Conservation (phyloP, 2,113 vertebrate genomes). For the Tinamus guttatus region DNA sequence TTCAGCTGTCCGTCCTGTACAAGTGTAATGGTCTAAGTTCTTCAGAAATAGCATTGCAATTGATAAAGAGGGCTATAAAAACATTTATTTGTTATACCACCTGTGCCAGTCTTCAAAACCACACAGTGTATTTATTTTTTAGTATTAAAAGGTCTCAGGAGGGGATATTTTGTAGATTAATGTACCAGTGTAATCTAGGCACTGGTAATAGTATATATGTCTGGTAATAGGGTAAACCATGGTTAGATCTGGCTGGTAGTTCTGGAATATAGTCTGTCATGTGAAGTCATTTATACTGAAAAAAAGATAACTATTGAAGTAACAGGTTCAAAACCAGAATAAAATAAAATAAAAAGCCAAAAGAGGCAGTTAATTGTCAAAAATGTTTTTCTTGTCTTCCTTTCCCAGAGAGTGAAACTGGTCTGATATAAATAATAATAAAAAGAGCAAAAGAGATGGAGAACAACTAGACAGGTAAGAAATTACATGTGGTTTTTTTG, state of each 20-base stretch:
- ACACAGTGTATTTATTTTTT: neutral
- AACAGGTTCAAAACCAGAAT: neutral
- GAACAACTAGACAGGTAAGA: neutral
- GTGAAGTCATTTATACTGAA: conserved; percentile 11
- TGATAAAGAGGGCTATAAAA: neutral
- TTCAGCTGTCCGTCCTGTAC: neutral
- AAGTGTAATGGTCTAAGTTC: neutral
- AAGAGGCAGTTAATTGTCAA: neutral
- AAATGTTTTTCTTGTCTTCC: fast-evolving
- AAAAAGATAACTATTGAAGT: neutral
- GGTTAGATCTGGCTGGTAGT: neutral
- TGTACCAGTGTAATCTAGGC: neutral
- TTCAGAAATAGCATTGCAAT: neutral
- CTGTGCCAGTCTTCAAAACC: neutral
- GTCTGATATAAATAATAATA: neutral
- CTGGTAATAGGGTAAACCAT: neutral
- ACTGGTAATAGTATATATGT: neutral
- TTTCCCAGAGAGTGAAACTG: neutral
- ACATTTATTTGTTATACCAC: neutral
- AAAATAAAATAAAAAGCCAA: neutral
- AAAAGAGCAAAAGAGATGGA: neutral
- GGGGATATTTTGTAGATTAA: neutral
- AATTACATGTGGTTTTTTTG: neutral
- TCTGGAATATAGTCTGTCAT: neutral
- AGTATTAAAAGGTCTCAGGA: neutral